phyloP scores from a whole-genome alignment of 2,888 invertebrate genomes.

The Meandrusa payeni region DNA sequence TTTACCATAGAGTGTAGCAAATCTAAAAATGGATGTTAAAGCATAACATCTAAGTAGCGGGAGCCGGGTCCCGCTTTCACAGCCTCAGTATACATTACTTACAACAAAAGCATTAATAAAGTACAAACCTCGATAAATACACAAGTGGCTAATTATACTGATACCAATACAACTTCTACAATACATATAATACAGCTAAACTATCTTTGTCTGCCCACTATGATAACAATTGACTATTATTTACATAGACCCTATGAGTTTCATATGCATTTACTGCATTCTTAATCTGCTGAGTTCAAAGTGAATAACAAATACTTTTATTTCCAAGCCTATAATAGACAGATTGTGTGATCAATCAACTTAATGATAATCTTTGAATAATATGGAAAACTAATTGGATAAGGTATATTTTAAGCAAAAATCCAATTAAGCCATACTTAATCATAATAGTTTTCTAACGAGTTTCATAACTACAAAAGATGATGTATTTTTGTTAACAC shows the following conservation, averaged over 20 bases:
- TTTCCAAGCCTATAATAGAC: too few species aligned
- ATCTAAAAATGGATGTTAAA: conserved; percentile 70
- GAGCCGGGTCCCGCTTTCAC: conserved; percentile 65
- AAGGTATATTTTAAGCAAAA: too few species aligned
- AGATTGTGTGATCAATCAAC: too few species aligned
- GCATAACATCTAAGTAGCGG: conserved; percentile 63
- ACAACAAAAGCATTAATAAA: conserved; percentile 67
- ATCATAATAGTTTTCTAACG: too few species aligned
- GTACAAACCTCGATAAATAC: conserved; percentile 56
- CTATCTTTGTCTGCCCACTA: conserved; percentile 53
- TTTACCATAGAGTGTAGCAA: conserved; percentile 33
- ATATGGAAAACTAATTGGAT: too few species aligned
- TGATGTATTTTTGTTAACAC: too few species aligned
- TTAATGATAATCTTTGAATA: too few species aligned
- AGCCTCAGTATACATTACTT: conserved; percentile 75
- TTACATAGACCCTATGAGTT: conserved; percentile 53
- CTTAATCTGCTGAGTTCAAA: too few species aligned
- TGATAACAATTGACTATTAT: conserved; percentile 64
- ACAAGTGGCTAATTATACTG: conserved; percentile 51
- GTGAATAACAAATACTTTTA: too few species aligned
- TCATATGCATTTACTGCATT: conserved; percentile 45
- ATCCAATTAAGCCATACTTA: too few species aligned
- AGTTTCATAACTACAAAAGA: too few species aligned
- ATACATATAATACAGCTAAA: conserved; percentile 33
- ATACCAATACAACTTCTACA: conserved; percentile 54